Evolutionary conservation across 2,797 vertebrate species (phyloP).

Genomic region (Eulemur albifrons): DNA sequence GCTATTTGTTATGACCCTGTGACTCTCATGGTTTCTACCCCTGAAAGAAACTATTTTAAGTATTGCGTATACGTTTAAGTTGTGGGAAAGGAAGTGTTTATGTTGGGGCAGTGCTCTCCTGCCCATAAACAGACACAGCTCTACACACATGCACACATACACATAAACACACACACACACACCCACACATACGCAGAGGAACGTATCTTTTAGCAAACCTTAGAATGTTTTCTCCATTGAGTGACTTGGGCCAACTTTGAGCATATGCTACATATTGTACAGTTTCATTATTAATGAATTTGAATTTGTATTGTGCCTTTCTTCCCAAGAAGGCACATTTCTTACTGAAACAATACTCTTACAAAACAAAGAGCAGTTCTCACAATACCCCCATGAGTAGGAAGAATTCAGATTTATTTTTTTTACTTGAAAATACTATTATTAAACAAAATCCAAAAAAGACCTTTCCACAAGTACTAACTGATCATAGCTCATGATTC

Average conservation of each 20-base stretch:
- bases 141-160: background rate
- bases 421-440: slow-evolving; percentile 50
- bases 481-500: background rate
- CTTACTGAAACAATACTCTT: slow-evolving; percentile 43
- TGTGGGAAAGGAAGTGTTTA: slow-evolving; percentile 74
- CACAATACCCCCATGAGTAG: background rate
- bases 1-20: slow-evolving; percentile 56
- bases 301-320: slow-evolving; percentile 64
- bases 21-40: slow-evolving; percentile 41
- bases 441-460: slow-evolving; percentile 43
- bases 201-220: slow-evolving; percentile 35
- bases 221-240: slow-evolving; percentile 13
- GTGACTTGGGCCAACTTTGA: slow-evolving; percentile 16
- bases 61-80: slow-evolving; percentile 61
- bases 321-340: slow-evolving; percentile 22
- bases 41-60: slow-evolving; percentile 70
- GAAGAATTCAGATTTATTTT: slow-evolving; percentile 46
- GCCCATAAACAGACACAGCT: slow-evolving; percentile 40
- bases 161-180: background rate
- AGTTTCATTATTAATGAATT: slow-evolving; percentile 53
- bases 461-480: background rate
- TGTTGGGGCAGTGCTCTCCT: slow-evolving; percentile 46
- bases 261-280: slow-evolving; percentile 56
- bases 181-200: background rate
- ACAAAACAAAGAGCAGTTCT: slow-evolving; percentile 49